Evolutionary conservation across 2,888 invertebrate species (phyloP).

Genomic region (Diaperis boleti): DNA sequence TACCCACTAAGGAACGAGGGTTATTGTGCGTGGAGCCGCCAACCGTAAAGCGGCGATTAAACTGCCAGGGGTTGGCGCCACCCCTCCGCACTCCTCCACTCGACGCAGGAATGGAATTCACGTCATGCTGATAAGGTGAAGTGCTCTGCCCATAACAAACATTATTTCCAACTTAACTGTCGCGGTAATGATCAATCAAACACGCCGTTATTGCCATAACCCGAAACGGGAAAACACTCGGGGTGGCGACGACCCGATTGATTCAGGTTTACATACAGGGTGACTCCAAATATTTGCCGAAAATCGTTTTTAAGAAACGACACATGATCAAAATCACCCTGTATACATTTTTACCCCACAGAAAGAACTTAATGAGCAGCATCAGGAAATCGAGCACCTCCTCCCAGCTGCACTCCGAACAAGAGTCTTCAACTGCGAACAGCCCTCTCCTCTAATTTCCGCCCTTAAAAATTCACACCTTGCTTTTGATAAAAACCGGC

Average conservation of each 20-base stretch:
- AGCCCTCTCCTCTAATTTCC: too few relatives aligned
- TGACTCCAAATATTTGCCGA: too few relatives aligned
- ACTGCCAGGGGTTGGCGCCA: constrained; percentile 40
- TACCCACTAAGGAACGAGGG: constrained; percentile 41
- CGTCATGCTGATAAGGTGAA: constrained; percentile 41
- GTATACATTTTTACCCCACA: too few relatives aligned
- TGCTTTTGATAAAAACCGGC: constrained; percentile 17
- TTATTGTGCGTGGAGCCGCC: constrained; percentile 46
- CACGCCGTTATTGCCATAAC: constrained; percentile 27
- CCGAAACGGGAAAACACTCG: constrained; percentile 4
- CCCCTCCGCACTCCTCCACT: constrained; percentile 24
- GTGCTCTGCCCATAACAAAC: constrained; percentile 39
- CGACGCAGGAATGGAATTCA: constrained; percentile 26
- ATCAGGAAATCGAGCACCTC: too few relatives aligned
- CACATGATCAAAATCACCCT: too few relatives aligned
- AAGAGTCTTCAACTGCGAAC: too few relatives aligned
- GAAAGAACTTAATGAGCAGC: too few relatives aligned
- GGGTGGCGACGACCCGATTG: background rate
- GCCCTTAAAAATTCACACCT: constrained; percentile 4
- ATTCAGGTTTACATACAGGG: too few relatives aligned
- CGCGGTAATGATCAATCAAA: constrained; percentile 38
- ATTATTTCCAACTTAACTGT: constrained; percentile 38
- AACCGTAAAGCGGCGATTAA: constrained; percentile 47
- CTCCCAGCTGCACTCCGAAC: too few relatives aligned
- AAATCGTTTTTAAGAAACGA: too few relatives aligned